Conservation (phyloP, 2,797 vertebrate genomes). For the Enteromius thamalakanensis region DNA sequence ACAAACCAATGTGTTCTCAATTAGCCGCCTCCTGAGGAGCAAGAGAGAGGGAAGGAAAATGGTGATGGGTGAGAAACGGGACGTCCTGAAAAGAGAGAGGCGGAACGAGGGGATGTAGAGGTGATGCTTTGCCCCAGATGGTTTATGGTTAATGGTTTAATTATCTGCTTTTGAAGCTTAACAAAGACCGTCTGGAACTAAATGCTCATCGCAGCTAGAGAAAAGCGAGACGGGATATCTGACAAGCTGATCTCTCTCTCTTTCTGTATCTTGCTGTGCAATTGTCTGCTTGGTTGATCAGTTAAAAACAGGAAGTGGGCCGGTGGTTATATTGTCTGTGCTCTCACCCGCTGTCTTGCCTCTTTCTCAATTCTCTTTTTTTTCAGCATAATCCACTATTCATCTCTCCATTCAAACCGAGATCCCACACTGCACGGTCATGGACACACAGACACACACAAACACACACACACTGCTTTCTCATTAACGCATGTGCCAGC, state of each 20-base stretch:
- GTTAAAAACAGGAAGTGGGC: slow-evolving; percentile 46
- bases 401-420: slow-evolving; percentile 37
- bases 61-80: slow-evolving; percentile 29
- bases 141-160: slow-evolving; percentile 45
- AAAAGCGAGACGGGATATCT: slow-evolving; percentile 20
- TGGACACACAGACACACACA: slow-evolving; percentile 17
- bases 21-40: slow-evolving; percentile 42
- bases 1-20: slow-evolving; percentile 56
- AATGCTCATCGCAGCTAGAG: slow-evolving; percentile 26
- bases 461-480: slow-evolving; percentile 42
- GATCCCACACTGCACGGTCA: slow-evolving; percentile 29
- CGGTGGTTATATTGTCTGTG: slow-evolving; percentile 25
- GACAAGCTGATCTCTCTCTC: slow-evolving; percentile 28
- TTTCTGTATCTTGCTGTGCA: slow-evolving; percentile 26
- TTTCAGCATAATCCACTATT: slow-evolving; percentile 48
- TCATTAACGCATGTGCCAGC: slow-evolving; percentile 29
- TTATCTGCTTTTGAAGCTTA: slow-evolving; percentile 38
- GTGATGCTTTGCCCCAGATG: slow-evolving; percentile 38
- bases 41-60: slow-evolving; percentile 19
- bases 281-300: slow-evolving; percentile 47
- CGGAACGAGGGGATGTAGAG: background rate
- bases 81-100: slow-evolving; percentile 18
- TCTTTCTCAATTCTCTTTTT: slow-evolving; percentile 23
- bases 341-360: slow-evolving; percentile 29
- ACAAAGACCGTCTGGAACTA: slow-evolving; percentile 44